Conservation (phyloP, 2,113 vertebrate genomes). For the Tympanuchus pallidicinctus region DNA sequence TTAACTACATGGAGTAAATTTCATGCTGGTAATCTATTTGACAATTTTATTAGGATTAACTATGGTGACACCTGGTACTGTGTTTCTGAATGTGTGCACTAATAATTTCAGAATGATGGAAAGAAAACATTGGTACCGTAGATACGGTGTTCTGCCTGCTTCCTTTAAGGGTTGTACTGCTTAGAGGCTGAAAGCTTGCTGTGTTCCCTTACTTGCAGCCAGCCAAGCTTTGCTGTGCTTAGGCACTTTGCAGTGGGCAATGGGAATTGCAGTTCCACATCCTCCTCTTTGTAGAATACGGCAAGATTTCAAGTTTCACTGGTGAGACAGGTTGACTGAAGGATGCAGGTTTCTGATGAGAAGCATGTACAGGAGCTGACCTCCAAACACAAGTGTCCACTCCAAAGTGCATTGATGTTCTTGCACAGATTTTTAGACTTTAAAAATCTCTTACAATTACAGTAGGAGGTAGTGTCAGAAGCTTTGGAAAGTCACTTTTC, state of each 20-base stretch:
- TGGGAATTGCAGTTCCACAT: background rate
- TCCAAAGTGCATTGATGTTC: background rate
- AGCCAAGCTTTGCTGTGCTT: background rate
- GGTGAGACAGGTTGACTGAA: background rate
- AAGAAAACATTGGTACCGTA: background rate
- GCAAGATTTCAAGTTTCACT: background rate
- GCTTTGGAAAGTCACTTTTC: background rate
- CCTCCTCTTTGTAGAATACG: background rate
- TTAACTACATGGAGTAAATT: background rate
- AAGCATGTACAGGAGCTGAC: background rate
- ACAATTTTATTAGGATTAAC: background rate
- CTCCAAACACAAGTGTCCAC: background rate
- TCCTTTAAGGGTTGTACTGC: background rate
- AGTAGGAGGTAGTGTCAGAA: background rate
- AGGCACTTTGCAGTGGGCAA: background rate
- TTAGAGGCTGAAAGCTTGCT: background rate
- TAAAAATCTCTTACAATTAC: background rate
- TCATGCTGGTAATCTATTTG: background rate
- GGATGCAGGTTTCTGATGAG: background rate
- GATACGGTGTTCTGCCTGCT: background rate
- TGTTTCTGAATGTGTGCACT: background rate
- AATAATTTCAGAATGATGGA: background rate
- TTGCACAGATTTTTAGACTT: background rate
- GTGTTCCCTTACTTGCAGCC: background rate
- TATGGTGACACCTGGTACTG: background rate